Evolutionary conservation across 2,888 invertebrate genomes (phyloP), one percentile per base, ranked within the genome.

Genomic region (Pachycephus smyrnensis): DNA sequence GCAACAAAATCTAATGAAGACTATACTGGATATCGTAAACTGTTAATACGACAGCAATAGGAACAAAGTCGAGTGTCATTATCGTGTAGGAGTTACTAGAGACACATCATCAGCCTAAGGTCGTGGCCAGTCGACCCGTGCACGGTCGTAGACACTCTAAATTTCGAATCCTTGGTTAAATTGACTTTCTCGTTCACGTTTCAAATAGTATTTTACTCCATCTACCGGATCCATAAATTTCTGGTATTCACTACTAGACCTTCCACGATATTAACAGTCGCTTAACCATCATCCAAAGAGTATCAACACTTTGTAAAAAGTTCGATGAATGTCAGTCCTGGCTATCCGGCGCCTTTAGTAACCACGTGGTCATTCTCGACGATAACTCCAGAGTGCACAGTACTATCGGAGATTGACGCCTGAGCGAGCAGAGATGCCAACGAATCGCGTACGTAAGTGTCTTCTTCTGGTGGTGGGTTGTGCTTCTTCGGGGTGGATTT

Each of bases 81-180:
- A 86, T 87, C 84, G 33, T 77, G 23, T 32, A 79, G 73, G 79
- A 75, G 79, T 82, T 79, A 76, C 77, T 80, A 75, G 79, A 83
- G 84, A 85, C 80, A 80, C 80, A 86, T 85, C 83, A 78, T 77
- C 77, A 77, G 75, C 35, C 73, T 83, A 82, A 87, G 86, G 87
- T 86, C 86, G 81, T 68, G 81, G 77, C 76, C 81, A 74, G 80
- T 73, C 82, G 86, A 83, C 85, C 85, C 69, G 75, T 73, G 77
- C 86, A 86, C 82, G 73, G 86, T 87, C 86, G 86, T 87, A 87
- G 87, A 76, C 82, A 74, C 82, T 55, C 55, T n/a, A 68, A 68
- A 80, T 77, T 82, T 55, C 31, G 12, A 30, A 69, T 73, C 30
- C 75, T 75, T 33, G 23, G 2, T 55, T 6, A 6, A 6, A 55